phyloP scores from a whole-genome alignment of 2,888 invertebrate genomes.

The Apeira syringaria region DNA sequence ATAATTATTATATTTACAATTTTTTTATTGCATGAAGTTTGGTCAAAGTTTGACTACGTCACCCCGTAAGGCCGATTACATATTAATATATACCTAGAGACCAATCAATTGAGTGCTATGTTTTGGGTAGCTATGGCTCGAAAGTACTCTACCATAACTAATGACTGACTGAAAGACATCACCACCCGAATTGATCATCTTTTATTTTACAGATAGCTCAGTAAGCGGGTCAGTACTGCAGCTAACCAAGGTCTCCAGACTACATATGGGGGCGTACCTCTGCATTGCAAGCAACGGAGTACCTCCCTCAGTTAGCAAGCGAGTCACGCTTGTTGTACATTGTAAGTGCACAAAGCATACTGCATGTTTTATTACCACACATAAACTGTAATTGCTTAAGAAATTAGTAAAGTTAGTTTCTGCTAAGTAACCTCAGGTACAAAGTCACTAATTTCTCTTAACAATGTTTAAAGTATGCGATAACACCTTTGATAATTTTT shows the following conservation, averaged over 20 bases:
- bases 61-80: too few species aligned
- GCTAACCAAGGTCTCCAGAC: constrained; percentile 86
- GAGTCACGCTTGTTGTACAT: constrained; percentile 91
- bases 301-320: constrained; percentile 90
- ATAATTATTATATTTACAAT: too few species aligned
- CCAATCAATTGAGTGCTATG: too few species aligned
- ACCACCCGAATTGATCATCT: too few species aligned
- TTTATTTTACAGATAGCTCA: constrained; percentile 75
- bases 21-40: too few species aligned
- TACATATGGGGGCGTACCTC: constrained; percentile 90
- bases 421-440: not conserved
- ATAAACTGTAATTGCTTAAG: constrained; percentile 6
- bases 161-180: too few species aligned
- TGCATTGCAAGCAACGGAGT: constrained; percentile 93
- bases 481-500: too few species aligned
- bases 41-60: too few species aligned
- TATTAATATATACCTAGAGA: too few species aligned
- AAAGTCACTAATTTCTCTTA: not conserved
- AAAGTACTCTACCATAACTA: too few species aligned
- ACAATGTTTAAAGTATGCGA: too few species aligned
- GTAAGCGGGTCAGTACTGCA: constrained; percentile 87
- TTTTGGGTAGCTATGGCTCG: too few species aligned
- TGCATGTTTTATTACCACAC: constrained; percentile 9
- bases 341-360: constrained; percentile 83
- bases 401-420: constrained; percentile 6